Evolutionary conservation across 2,797 vertebrate genomes (phyloP), one percentile per base, ranked within the genome.

Genomic region (Podargus strigoides): DNA sequence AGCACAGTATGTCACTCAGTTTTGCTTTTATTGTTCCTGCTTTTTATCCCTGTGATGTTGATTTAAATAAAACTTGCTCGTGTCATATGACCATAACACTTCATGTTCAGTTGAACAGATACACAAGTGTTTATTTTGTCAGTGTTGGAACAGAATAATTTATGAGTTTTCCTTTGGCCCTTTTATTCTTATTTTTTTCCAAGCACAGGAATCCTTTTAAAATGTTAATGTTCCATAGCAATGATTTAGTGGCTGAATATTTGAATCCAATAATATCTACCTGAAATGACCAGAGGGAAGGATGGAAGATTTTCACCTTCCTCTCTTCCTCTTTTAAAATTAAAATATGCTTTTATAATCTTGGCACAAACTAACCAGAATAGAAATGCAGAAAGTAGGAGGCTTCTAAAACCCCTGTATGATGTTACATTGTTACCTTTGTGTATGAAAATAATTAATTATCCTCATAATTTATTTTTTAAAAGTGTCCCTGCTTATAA

Each of bases 391-490:
- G 66, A 58, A 87, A 72, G 53, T 17, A 56, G 24, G 50, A 91
- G 50, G 84, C 46, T 85, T 84, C 80, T 24, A 58, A 96, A 92
- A 80, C 76, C 85, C 18, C 55, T 76, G 46, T 41, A 8, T 42
- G 56, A n/a, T 92, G 53, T 81, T 83, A 28, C 47, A 8, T 87
- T 63, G 34, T 91, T 91, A 55, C 52, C 19, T 92, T 62, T 68
- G 20, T 89, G 52, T 78, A 53, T 79, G 89, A 90, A 79, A 91
- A 90, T 83, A n/a, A 91, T 93, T 92, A 27, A 96, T 96, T 87
- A 88, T 21, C 59, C 46, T 78, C 46, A 22, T 93, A 91, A 83
- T 91, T 94, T 18, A 32, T 83, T 73, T 95, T 89, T 52, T 1
- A 52, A 52, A 92, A 87, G 19, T 93, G 95, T 92, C 95, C 87